Conservation (phyloP, 2,113 vertebrate genomes). For the Atherinomorus stipes region DNA sequence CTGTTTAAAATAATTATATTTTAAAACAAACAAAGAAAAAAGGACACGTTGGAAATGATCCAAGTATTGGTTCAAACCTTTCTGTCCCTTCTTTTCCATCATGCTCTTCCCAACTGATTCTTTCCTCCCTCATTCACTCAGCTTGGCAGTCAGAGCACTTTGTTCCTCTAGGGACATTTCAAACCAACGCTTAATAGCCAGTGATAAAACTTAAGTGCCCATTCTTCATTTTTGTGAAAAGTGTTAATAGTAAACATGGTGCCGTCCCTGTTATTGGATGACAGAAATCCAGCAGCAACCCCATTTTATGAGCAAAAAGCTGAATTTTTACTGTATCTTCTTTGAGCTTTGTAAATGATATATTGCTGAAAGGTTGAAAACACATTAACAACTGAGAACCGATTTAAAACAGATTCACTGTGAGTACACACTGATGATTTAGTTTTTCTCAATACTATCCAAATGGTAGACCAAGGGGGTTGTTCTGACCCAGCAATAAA, state of each 20-base stretch:
- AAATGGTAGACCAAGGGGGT: no score
- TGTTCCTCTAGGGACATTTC: constrained; percentile 66
- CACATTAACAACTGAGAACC: background rate
- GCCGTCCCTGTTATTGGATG: constrained; percentile 17
- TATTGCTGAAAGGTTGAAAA: background rate
- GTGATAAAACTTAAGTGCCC: constrained; percentile 49
- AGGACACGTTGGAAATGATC: background rate
- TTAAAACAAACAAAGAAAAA: background rate
- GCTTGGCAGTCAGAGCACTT: constrained; percentile 42
- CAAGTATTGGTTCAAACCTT: background rate
- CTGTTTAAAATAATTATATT: background rate
- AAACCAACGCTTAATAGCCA: constrained; percentile 30
- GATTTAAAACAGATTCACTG: background rate
- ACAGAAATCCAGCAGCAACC: constrained; percentile 26
- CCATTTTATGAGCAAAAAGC: constrained; percentile 7
- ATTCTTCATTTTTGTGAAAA: constrained; percentile 48
- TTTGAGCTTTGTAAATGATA: background rate
- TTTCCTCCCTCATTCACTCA: constrained; percentile 5
- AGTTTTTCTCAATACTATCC: no score
- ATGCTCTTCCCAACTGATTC: constrained; percentile 33
- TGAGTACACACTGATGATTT: background rate
- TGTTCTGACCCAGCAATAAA: no score
- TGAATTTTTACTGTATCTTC: background rate
- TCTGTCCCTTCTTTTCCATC: background rate
- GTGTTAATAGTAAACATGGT: constrained; percentile 54